These are phyloP conservation scores for Drosophila ficusphila DNA, from an alignment of 1,140 invertebrate genomes.

Conservation along the genomic window DNA sequence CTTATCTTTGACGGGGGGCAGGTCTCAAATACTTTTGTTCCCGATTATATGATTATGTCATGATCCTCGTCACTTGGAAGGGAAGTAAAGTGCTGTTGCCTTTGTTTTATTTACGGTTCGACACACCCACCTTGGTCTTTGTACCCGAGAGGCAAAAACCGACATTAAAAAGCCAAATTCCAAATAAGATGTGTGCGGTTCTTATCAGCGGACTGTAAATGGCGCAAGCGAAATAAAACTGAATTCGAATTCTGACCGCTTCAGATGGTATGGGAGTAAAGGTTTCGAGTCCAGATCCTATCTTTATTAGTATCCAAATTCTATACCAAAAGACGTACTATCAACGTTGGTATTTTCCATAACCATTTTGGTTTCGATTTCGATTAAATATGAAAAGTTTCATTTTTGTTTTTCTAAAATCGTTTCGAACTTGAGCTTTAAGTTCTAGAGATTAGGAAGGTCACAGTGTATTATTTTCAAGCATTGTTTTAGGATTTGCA, in stretches of 20 bases:
- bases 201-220: slow-evolving; percentile 24
- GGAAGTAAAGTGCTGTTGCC: slow-evolving; percentile 10
- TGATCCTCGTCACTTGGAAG: slow-evolving; percentile 17
- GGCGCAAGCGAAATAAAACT: slow-evolving; percentile 3
- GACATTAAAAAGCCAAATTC: slow-evolving; percentile 8
- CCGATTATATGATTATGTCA: slow-evolving; percentile 22
- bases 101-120: slow-evolving; percentile 18
- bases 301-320: slow-evolving; percentile 1
- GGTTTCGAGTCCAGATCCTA: slow-evolving; percentile 7
- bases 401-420: background rate
- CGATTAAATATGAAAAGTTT: background rate
- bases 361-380: background rate
- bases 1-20: slow-evolving; percentile 12
- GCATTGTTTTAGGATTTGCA: slow-evolving; percentile 3
- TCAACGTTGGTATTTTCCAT: background rate
- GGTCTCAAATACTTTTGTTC: background rate
- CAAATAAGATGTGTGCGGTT: slow-evolving; percentile 14
- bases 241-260: background rate
- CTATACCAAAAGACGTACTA: background rate
- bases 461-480: background rate
- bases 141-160: slow-evolving; percentile 32
- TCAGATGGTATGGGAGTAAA: slow-evolving; percentile 12
- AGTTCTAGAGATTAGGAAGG: background rate
- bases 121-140: slow-evolving; percentile 57
- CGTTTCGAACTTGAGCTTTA: background rate